phyloP scores from a whole-genome alignment of 2,113 vertebrate genomes.

The Orthonyx spaldingii region DNA sequence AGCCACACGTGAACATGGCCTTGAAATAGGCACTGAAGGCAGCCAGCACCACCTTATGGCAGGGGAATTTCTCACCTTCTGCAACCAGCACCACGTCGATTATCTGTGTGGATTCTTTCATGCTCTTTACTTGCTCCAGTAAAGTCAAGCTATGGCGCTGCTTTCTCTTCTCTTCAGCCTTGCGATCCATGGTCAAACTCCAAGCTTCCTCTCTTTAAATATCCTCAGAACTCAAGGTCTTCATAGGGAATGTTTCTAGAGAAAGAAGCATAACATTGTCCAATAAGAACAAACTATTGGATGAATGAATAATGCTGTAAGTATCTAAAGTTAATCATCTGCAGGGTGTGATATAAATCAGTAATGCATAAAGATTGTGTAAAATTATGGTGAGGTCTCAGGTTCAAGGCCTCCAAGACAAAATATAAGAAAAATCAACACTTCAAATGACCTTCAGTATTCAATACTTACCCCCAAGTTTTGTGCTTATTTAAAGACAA shows the following conservation, averaged over 20 bases:
- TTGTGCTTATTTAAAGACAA: not conserved
- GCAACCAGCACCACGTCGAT: conserved; percentile 88
- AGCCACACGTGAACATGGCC: conserved; percentile 95
- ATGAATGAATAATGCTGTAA: not conserved
- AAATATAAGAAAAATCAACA: not conserved
- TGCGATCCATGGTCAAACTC: conserved; percentile 76
- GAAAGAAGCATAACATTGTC: not conserved
- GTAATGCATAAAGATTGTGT: not conserved
- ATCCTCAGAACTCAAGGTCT: not conserved
- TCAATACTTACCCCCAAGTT: not conserved
- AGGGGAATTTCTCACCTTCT: conserved; percentile 87
- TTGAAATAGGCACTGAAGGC: conserved; percentile 94
- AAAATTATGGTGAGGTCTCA: not conserved
- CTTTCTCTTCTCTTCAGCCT: conserved; percentile 54
- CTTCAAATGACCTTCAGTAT: not conserved
- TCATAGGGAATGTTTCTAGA: conserved; percentile 34
- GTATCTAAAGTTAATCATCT: not conserved
- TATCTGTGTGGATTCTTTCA: conserved; percentile 84
- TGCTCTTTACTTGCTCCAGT: conserved; percentile 80
- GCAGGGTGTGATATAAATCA: not conserved
- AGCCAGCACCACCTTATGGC: conserved; percentile 89
- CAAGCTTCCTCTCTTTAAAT: not conserved
- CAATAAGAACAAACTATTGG: not conserved
- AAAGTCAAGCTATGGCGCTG: conserved; percentile 78
- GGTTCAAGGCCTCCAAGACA: not conserved